Conservation (phyloP, 2,797 vertebrate species). For the Pantherophis alleghaniensis region DNA sequence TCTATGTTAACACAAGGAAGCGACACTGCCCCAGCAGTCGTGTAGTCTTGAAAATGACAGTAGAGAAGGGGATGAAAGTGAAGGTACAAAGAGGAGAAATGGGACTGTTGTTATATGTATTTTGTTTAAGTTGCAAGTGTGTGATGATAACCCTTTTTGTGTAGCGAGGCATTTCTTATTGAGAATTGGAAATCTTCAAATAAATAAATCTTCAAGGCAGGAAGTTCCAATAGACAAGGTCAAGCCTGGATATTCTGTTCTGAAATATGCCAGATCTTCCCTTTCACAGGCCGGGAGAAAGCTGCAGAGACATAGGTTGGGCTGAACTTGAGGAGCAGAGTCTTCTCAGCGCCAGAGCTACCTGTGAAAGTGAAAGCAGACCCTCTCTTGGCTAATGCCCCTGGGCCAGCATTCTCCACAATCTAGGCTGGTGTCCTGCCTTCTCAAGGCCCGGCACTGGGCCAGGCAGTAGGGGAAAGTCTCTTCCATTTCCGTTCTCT, state of each 20-base stretch:
- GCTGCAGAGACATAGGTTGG: not conserved
- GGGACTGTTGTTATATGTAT: not conserved
- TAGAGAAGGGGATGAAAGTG: not conserved
- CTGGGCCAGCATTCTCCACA: not conserved
- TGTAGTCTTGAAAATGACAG: not conserved
- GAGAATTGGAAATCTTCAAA: not conserved
- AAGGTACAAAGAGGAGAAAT: not conserved
- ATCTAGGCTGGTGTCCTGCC: not conserved
- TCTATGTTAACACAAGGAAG: not conserved
- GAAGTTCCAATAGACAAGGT: not conserved
- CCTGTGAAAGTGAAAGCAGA: not conserved
- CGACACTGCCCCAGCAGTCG: not conserved
- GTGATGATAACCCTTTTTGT: too few relatives aligned
- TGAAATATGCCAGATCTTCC: not conserved
- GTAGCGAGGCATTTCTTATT: not conserved
- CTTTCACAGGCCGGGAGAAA: not conserved
- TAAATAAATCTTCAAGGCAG: not conserved
- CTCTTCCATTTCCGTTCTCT: not conserved
- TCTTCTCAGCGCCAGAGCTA: slow-evolving; percentile 9
- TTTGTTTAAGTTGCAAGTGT: not conserved
- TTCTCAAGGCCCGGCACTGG: not conserved
- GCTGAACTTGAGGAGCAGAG: not conserved
- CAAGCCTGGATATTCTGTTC: not conserved
- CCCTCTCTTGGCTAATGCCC: not conserved
- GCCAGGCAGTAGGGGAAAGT: accelerated